Evolutionary conservation across 2,797 vertebrate genomes (phyloP).

Genomic region (Sebastes minor): DNA sequence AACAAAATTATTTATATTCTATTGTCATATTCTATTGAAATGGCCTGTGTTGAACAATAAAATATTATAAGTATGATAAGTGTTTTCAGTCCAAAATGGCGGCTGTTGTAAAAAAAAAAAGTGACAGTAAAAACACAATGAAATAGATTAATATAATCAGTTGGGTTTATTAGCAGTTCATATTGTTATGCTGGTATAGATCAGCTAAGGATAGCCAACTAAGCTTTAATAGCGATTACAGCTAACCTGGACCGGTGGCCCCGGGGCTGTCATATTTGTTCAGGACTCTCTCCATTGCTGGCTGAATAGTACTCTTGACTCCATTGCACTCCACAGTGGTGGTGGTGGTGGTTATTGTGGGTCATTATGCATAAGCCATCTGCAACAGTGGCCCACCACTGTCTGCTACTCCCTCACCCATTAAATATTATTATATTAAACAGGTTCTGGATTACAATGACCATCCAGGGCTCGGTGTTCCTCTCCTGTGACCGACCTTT

Average conservation of each 20-base stretch:
- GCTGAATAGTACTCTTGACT: slow-evolving; percentile 13
- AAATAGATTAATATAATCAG: not conserved
- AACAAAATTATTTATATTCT: no score
- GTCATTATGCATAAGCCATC: slow-evolving; percentile 37
- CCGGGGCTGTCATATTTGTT: slow-evolving; percentile 12
- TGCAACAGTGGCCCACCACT: slow-evolving; percentile 17
- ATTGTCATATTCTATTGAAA: no score
- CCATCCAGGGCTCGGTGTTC: slow-evolving; percentile 11
- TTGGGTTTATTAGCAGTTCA: not conserved
- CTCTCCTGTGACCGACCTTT: slow-evolving; percentile 28
- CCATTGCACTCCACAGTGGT: not conserved
- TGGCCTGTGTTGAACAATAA: no score
- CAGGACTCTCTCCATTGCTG: not conserved
- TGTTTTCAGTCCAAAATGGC: no score
- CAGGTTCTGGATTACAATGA: slow-evolving; percentile 8
- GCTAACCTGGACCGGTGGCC: not conserved
- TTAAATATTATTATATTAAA: slow-evolving; percentile 22
- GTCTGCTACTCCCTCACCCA: slow-evolving; percentile 16
- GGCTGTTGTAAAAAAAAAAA: no score
- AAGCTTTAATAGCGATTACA: not conserved
- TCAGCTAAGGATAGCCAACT: not conserved
- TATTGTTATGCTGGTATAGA: not conserved
- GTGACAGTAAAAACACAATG: not conserved
- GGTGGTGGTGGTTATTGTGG: slow-evolving; percentile 18
- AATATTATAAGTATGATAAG: no score